Evolutionary conservation across 2,888 invertebrate genomes (phyloP).

Genomic region (Oscheius sp.): DNA sequence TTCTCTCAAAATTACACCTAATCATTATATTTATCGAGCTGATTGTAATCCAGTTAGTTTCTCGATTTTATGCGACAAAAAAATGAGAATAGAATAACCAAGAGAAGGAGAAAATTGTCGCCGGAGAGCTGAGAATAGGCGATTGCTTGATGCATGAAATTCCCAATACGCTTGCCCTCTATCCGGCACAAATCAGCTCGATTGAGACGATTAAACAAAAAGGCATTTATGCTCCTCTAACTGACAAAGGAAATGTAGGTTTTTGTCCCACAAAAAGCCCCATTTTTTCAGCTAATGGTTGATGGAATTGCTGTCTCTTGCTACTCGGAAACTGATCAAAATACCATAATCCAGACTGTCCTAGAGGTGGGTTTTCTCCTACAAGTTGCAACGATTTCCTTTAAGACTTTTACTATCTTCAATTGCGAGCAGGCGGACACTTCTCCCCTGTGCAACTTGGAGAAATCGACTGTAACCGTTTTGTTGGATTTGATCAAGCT

Average conservation of each 20-base stretch:
- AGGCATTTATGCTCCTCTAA: conserved; percentile 65
- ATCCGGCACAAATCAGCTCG: conserved; percentile 34
- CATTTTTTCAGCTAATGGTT: conserved; percentile 10
- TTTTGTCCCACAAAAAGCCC: background rate
- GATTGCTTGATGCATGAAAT: conserved; percentile 58
- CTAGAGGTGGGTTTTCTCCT: background rate
- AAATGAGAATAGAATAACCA: too few relatives aligned
- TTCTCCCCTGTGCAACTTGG: background rate
- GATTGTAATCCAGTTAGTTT: conserved; percentile 27
- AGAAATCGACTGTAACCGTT: background rate
- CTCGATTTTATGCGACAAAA: too few relatives aligned
- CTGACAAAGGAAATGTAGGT: conserved; percentile 41
- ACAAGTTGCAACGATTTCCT: background rate
- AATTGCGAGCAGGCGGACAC: background rate
- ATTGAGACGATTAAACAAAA: conserved; percentile 43
- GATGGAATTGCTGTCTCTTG: conserved; percentile 15
- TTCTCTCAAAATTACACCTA: conserved; percentile 56
- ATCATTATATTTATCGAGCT: conserved; percentile 62
- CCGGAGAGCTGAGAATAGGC: conserved; percentile 54
- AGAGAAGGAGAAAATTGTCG: too few relatives aligned
- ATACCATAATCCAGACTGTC: background rate
- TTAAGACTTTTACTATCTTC: background rate
- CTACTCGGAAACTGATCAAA: background rate
- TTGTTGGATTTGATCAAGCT: background rate
- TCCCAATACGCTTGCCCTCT: background rate